phyloP scores from a whole-genome alignment of 2,113 vertebrate genomes.

The Corythaeola cristata region DNA sequence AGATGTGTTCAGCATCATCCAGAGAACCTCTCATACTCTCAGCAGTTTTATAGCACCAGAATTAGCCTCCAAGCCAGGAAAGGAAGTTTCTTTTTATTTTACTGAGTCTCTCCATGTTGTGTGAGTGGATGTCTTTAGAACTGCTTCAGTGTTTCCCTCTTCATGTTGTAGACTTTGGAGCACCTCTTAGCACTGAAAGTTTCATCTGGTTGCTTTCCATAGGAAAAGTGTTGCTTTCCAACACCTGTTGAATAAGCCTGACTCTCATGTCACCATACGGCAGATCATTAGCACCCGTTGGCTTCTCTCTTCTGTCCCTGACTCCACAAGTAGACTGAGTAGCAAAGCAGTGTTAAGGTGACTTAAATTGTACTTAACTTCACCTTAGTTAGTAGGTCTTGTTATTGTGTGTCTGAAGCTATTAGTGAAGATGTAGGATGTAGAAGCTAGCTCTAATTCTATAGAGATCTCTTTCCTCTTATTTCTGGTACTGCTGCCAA shows the following conservation, averaged over 20 bases:
- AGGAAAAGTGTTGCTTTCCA: background rate
- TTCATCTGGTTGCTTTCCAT: background rate
- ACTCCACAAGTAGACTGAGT: background rate
- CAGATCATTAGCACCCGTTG: background rate
- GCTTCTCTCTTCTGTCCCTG: background rate
- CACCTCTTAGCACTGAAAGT: background rate
- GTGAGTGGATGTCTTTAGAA: background rate
- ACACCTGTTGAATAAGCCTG: background rate
- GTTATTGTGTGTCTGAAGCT: background rate
- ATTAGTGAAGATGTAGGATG: background rate
- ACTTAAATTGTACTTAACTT: background rate
- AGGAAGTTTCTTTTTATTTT: background rate
- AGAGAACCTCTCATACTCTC: background rate
- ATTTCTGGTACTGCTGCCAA: background rate
- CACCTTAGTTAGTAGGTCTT: background rate
- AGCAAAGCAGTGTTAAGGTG: background rate
- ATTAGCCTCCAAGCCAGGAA: background rate
- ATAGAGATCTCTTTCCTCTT: background rate
- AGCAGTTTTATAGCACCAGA: background rate
- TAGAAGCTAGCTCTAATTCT: background rate
- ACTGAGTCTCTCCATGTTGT: background rate
- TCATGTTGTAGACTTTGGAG: background rate
- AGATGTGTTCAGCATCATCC: background rate
- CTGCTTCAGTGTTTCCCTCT: background rate
- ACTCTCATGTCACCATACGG: background rate